Base-by-base conservation (phyloP, 2,888 invertebrate species). In the Rotaria sp. region DNA sequence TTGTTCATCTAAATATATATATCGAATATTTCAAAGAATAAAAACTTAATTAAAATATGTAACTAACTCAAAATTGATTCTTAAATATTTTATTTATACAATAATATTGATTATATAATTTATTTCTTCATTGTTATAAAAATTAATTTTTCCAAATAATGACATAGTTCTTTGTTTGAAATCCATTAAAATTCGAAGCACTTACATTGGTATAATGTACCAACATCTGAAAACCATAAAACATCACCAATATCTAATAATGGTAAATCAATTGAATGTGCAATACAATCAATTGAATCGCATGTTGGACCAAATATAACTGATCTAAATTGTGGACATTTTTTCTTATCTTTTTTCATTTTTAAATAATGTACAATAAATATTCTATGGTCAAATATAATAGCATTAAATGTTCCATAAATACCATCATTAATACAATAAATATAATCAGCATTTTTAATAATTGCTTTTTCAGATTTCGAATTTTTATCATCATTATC, bases 221-320 rank as follows among this genome's bases (percentile, higher is more conserved):
- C 75, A 41, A 75, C 75, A 75, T 75, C 75, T 2, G 75, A 38
- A 75, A 75, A 75, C 75, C 75, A 75, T 41, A 75, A 10, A 41
- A 38, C 24, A 75, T 75, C 75, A 30, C 41, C 41, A 21, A 75
- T 26, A 75, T 41, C 21, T 75, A 75, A 41, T 41, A 75, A 26
- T 21, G 75, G 75, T 41, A 75, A 75, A 75, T 75, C 41, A 21
- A 75, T 75, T 24, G 38, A 38, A 75, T 75, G 75, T 24, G 41
- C 75, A 75, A 75, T 75, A 75, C 75, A 75, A 41, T 75, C 75
- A 8, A 75, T 38, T 38, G 41, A 75, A 41, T 75, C 75, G 38
- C 75, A 75, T 7, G 75, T 75, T 24, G 75, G 41, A 24, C 75
- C 75, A 41, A 75, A 75, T 38, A 75, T 41, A 11, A 75, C 75